phyloP scores from a whole-genome alignment of 1,140 invertebrate genomes.

The Arctopsyche grandis region DNA sequence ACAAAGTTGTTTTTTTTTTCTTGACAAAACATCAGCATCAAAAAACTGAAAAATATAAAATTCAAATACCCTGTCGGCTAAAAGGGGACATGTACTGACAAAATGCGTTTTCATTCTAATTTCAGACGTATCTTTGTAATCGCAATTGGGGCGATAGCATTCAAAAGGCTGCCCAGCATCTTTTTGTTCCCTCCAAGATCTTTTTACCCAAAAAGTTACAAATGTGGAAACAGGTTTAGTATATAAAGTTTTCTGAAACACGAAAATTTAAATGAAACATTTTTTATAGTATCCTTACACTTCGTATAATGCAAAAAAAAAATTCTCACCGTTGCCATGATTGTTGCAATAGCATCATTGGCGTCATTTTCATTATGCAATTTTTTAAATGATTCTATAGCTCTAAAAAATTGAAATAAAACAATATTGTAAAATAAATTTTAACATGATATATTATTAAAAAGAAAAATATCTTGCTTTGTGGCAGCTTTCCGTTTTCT shows the following conservation, averaged over 20 bases:
- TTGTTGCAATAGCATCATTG: neutral
- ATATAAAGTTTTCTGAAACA: slow-evolving; percentile 19
- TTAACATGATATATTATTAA: neutral
- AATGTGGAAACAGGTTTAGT: neutral
- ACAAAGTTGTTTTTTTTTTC: too few relatives aligned
- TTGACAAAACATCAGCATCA: too few relatives aligned
- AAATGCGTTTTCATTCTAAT: neutral
- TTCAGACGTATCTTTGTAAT: neutral
- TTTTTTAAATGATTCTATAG: slow-evolving; percentile 27
- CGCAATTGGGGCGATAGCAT: neutral
- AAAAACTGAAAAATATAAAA: too few relatives aligned
- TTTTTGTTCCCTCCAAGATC: slow-evolving; percentile 15
- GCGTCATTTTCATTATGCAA: slow-evolving; percentile 4
- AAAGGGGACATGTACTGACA: neutral
- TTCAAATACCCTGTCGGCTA: neutral
- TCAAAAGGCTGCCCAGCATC: neutral
- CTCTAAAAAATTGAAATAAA: slow-evolving; percentile 7
- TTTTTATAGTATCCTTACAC: neutral
- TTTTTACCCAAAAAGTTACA: neutral
- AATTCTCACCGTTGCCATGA: neutral
- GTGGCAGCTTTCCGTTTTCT: slow-evolving; percentile 67
- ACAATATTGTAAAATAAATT: neutral
- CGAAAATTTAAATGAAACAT: neutral
- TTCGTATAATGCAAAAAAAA: neutral
- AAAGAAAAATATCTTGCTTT: slow-evolving; percentile 58